Conservation (phyloP, 2,888 invertebrate species). For the Drosophila infuscata region DNA sequence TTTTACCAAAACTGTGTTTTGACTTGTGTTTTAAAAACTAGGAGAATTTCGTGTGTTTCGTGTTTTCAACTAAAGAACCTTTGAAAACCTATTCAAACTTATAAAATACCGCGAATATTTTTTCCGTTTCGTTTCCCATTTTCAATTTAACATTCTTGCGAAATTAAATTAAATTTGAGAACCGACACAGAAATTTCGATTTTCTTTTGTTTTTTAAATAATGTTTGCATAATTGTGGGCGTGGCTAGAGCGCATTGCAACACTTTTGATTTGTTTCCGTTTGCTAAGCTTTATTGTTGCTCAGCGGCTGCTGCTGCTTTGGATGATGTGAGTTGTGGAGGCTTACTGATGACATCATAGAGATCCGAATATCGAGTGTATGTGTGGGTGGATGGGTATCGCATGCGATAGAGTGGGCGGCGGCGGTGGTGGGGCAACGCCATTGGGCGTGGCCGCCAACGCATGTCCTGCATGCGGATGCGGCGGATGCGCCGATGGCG, state of each 20-base stretch:
- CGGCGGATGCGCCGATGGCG: conserved; percentile 70
- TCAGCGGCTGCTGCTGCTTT: conserved; percentile 42
- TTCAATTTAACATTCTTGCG: background rate
- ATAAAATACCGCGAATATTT: conserved; percentile 42
- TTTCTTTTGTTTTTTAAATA: conserved; percentile 30
- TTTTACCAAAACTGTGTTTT: conserved; percentile 63
- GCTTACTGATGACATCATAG: conserved; percentile 85
- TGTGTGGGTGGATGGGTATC: conserved; percentile 84
- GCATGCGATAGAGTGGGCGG: conserved; percentile 83
- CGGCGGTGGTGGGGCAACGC: conserved; percentile 73
- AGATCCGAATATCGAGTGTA: conserved; percentile 86
- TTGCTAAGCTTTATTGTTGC: conserved; percentile 7
- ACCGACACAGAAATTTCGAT: conserved; percentile 12
- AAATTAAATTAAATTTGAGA: conserved; percentile 5
- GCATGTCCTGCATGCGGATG: conserved; percentile 77
- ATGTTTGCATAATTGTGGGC: conserved; percentile 40
- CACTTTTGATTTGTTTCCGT: conserved; percentile 13
- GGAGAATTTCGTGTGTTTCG: conserved; percentile 45
- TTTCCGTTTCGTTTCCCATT: background rate
- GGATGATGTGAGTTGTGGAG: conserved; percentile 44
- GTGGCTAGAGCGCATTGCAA: conserved; percentile 37
- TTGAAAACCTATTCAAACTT: conserved; percentile 37
- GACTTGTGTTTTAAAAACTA: conserved; percentile 41
- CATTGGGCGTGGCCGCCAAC: conserved; percentile 64
- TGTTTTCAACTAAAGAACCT: conserved; percentile 53